Percentiles rank a stretch among this genome's conserved stretches.
Evolutionary conservation across 1,140 invertebrate genomes (phyloP).

Genomic region (Dendrolimus punctatus): DNA sequence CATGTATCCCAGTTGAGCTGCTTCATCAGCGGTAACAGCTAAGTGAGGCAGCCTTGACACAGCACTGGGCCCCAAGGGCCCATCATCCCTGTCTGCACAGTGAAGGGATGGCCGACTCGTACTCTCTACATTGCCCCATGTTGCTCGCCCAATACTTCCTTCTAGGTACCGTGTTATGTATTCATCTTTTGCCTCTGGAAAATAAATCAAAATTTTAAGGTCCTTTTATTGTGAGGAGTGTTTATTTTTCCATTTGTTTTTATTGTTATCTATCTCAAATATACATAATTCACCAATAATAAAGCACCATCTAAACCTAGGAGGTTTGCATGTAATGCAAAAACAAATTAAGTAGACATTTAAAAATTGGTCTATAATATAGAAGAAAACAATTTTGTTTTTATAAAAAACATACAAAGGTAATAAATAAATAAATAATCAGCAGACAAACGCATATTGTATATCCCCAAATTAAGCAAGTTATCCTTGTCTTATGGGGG

Average conservation of each 20-base stretch:
- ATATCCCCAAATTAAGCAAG: too few relatives aligned
- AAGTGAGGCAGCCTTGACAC: slow-evolving; percentile 82
- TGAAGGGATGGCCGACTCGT: slow-evolving; percentile 79
- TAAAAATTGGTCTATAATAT: too few relatives aligned
- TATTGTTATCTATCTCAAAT: too few relatives aligned
- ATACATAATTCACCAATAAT: too few relatives aligned
- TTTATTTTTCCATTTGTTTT: background rate
- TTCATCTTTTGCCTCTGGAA: slow-evolving; percentile 92
- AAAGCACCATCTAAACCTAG: too few relatives aligned
- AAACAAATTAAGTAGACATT: too few relatives aligned
- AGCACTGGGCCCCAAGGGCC: slow-evolving; percentile 84
- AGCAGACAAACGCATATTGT: too few relatives aligned
- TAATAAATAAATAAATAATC: too few relatives aligned
- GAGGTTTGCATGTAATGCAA: too few relatives aligned
- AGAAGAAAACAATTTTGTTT: too few relatives aligned
- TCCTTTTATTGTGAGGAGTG: background rate
- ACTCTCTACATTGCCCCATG: slow-evolving; percentile 81
- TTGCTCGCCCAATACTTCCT: slow-evolving; percentile 90
- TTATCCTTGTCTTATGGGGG: too few relatives aligned
- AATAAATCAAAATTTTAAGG: slow-evolving; percentile 4
- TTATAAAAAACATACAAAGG: too few relatives aligned
- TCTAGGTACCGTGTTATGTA: slow-evolving; percentile 92
- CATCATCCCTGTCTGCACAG: slow-evolving; percentile 84
- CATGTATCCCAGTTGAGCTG: slow-evolving; percentile 94
- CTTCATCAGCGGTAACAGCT: slow-evolving; percentile 87